phyloP scores from a whole-genome alignment of 2,797 vertebrate species.

The Melanotaenia boesemani region DNA sequence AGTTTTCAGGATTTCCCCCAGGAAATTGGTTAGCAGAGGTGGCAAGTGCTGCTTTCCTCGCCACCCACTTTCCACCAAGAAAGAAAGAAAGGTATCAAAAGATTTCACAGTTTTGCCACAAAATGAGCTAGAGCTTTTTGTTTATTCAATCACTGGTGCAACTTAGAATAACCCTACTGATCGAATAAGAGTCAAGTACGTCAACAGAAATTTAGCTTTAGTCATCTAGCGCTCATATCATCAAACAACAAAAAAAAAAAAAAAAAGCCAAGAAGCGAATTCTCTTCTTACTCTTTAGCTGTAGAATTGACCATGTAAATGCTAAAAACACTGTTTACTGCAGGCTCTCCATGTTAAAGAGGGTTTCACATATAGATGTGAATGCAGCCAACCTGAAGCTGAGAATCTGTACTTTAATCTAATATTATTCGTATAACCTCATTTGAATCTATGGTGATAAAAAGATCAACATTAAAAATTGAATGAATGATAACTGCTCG shows the following conservation, averaged over 20 bases:
- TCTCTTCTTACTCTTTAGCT: background rate
- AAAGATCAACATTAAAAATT: too few relatives aligned
- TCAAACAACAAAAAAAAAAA: background rate
- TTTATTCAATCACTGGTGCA: background rate
- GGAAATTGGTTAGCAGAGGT: slow-evolving; percentile 40
- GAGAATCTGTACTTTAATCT: background rate
- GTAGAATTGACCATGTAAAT: background rate
- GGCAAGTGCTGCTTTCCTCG: background rate
- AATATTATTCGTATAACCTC: background rate
- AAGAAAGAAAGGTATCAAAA: background rate
- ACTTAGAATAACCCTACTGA: background rate
- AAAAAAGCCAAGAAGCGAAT: background rate
- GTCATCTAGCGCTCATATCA: background rate
- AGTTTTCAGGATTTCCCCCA: slow-evolving; percentile 56
- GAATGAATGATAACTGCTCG: too few relatives aligned
- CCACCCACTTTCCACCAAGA: background rate
- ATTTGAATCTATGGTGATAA: background rate
- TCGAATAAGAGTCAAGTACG: background rate
- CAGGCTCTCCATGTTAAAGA: background rate
- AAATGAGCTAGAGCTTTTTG: background rate
- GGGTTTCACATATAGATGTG: background rate
- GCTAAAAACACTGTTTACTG: background rate
- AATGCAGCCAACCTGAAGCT: background rate
- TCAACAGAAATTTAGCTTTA: background rate
- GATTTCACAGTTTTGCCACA: background rate